phyloP scores from a whole-genome alignment of 1,140 invertebrate species.

The Lepidurus packardi region DNA sequence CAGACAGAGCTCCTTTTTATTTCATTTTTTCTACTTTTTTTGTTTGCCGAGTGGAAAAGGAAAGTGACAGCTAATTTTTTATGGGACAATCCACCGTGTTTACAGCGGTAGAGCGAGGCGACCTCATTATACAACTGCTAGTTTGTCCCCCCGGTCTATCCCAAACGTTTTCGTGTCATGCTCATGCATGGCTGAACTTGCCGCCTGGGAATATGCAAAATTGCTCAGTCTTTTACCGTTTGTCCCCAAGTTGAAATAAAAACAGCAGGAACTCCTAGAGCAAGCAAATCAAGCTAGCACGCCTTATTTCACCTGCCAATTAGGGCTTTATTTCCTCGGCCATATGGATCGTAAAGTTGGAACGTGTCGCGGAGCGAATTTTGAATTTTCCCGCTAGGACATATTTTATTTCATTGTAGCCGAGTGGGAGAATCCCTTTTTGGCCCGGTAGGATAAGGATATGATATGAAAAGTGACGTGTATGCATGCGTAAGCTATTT shows the following conservation, averaged over 20 bases:
- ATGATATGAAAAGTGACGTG: conserved; percentile 12
- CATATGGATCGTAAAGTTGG: neutral
- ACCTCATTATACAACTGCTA: conserved; percentile 8
- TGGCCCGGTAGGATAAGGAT: neutral
- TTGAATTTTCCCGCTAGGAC: neutral
- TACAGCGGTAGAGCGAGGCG: neutral
- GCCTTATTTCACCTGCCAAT: neutral
- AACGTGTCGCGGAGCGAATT: conserved; percentile 14
- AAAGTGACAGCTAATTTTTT: conserved; percentile 1
- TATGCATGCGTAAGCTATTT: neutral
- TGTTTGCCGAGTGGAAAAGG: neutral
- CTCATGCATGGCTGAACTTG: conserved; percentile 5
- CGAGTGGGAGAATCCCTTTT: neutral
- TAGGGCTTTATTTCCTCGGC: neutral
- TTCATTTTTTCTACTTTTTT: no score
- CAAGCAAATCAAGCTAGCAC: neutral
- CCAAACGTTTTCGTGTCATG: conserved; percentile 19
- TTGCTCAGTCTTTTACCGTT: neutral
- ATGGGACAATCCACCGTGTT: conserved; percentile 1
- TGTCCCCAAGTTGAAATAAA: neutral
- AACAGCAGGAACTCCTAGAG: neutral
- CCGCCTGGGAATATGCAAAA: conserved; percentile 18
- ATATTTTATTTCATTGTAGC: neutral
- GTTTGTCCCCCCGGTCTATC: neutral
- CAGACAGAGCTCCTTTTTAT: neutral